phyloP scores from a whole-genome alignment of 2,797 vertebrate genomes.

The Cuniculus paca region DNA sequence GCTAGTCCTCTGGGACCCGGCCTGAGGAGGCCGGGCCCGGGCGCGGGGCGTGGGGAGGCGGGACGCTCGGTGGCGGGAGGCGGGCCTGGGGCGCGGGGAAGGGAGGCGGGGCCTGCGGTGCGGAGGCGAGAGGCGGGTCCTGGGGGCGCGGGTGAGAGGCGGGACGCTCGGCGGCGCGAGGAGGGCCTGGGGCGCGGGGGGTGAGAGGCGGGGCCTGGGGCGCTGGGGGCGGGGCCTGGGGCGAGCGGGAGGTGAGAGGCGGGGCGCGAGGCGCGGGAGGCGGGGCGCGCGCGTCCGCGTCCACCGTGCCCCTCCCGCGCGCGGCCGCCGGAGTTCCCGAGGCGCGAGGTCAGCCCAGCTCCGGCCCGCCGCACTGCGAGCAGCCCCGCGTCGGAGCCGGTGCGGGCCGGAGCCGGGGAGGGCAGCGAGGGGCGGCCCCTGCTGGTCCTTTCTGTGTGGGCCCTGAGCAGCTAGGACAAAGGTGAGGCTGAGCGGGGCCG shows the following conservation, averaged over 20 bases:
- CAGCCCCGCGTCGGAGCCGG: conserved; percentile 64
- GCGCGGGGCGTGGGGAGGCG: not conserved
- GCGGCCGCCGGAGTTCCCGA: conserved; percentile 77
- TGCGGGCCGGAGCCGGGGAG: conserved; percentile 62
- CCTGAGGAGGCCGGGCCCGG: not conserved
- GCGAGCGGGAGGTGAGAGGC: not conserved
- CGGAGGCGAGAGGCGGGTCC: too few relatives aligned
- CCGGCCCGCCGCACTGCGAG: conserved; percentile 69
- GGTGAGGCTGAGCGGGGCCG: conserved; percentile 72
- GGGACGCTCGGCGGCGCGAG: not conserved
- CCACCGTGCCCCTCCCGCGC: conserved; percentile 73
- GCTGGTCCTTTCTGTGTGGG: conserved; percentile 61
- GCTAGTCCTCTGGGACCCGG: not conserved
- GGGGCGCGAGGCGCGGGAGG: not conserved
- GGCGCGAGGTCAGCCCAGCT: conserved; percentile 81
- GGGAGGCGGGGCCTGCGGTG: not conserved
- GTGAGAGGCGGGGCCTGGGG: not conserved
- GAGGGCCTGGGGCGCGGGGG: not conserved
- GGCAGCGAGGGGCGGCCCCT: conserved; percentile 39
- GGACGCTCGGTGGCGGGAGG: not conserved
- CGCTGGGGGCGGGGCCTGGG: not conserved
- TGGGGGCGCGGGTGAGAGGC: too few relatives aligned
- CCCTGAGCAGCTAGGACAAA: conserved; percentile 70
- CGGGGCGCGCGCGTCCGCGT: conserved; percentile 47
- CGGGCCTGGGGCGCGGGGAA: too few relatives aligned